Conservation (phyloP, 2,113 vertebrate genomes). For the Centrocercus urophasianus region DNA sequence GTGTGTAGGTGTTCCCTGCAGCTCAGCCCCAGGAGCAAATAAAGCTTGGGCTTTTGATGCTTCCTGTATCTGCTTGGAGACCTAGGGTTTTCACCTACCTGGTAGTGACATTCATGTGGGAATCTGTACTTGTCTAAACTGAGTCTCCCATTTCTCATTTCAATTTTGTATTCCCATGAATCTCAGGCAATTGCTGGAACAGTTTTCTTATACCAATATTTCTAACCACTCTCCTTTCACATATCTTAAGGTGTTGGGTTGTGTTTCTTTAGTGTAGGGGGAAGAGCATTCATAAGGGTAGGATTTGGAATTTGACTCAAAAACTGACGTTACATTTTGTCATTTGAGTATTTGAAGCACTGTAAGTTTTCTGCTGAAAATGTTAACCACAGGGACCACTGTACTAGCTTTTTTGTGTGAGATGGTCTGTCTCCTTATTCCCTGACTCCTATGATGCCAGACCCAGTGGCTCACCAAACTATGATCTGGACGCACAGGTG, state of each 20-base stretch:
- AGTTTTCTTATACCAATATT: not conserved
- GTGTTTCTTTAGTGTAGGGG: rapidly evolving
- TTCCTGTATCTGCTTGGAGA: not conserved
- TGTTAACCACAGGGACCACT: not conserved
- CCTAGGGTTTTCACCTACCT: not conserved
- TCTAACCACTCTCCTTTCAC: not conserved
- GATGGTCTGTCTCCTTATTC: not conserved
- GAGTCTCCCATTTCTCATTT: not conserved
- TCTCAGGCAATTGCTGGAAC: not conserved
- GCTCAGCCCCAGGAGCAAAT: not conserved
- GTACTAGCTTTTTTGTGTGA: not conserved
- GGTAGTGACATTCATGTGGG: not conserved
- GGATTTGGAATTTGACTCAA: not conserved
- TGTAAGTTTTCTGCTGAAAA: not conserved
- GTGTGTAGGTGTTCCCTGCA: not conserved
- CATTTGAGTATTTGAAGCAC: not conserved
- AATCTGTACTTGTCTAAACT: not conserved
- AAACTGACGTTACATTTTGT: not conserved
- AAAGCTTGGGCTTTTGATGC: not conserved
- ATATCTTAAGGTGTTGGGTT: not conserved
- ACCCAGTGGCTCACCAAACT: not conserved
- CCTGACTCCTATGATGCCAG: not conserved
- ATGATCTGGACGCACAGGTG: not conserved
- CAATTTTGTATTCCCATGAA: not conserved
- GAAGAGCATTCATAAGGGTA: not conserved